These are phyloP conservation scores for Acleris literana DNA, from an alignment of 2,888 invertebrate species.

Conservation along the genomic window DNA sequence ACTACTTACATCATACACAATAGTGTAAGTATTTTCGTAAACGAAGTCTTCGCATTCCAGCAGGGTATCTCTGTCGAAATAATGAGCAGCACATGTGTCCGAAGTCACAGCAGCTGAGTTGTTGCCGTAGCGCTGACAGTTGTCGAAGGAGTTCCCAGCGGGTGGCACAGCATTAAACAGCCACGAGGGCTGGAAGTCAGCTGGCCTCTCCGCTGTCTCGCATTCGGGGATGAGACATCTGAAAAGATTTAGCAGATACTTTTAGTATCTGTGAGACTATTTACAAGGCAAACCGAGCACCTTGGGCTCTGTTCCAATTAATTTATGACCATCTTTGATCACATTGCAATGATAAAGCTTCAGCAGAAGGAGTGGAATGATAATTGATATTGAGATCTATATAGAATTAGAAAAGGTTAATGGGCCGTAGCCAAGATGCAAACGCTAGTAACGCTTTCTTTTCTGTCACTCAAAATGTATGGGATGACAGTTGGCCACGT, in stretches of 20 bases:
- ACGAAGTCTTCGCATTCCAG: slow-evolving; percentile 56
- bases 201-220: slow-evolving; percentile 41
- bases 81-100: slow-evolving; percentile 53
- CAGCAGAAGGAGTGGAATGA: too few relatives aligned
- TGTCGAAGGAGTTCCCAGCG: slow-evolving; percentile 45
- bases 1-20: slow-evolving; percentile 67
- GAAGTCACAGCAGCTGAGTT: not conserved
- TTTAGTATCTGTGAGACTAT: too few relatives aligned
- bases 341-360: too few relatives aligned
- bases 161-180: slow-evolving; percentile 57
- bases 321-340: too few relatives aligned
- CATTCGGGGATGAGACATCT: slow-evolving; percentile 40
- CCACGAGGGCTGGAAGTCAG: slow-evolving; percentile 56
- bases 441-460: too few relatives aligned
- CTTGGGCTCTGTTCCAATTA: too few relatives aligned
- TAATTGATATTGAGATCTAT: too few relatives aligned
- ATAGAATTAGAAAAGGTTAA: too few relatives aligned
- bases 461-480: too few relatives aligned
- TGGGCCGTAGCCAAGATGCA: too few relatives aligned
- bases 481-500: too few relatives aligned
- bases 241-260: slow-evolving; percentile 3
- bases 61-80: slow-evolving; percentile 52
- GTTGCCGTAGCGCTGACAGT: slow-evolving; percentile 55
- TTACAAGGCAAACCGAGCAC: too few relatives aligned
- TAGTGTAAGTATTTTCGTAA: slow-evolving; percentile 60